Conservation (phyloP, 1,140 invertebrate genomes). For the Popillia japonica region DNA sequence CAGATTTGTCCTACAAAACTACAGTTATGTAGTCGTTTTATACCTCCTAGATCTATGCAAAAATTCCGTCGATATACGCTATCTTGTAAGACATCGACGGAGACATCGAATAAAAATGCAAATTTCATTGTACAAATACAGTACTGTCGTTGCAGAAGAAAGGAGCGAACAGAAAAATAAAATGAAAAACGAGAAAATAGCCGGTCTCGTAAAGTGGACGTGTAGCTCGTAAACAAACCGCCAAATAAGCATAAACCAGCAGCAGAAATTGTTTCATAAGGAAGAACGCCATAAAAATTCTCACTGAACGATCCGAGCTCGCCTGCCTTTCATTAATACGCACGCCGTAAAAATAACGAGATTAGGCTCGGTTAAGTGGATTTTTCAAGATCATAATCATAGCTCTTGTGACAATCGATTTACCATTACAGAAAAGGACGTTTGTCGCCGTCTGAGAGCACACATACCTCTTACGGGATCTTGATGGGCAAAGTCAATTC, state of each 20-base stretch:
- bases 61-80: neutral
- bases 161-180: too few species aligned
- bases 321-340: neutral
- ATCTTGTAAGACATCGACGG: neutral
- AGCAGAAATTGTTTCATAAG: constrained; percentile 11
- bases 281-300: constrained; percentile 1
- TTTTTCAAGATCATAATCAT: constrained; percentile 19
- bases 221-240: constrained; percentile 2
- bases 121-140: constrained; percentile 8
- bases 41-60: neutral
- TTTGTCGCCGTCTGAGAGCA: neutral
- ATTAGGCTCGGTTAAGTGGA: constrained; percentile 4
- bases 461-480: neutral
- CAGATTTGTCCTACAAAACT: neutral
- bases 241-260: constrained; percentile 10
- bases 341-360: neutral
- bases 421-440: neutral
- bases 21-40: neutral
- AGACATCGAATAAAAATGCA: constrained; percentile 11
- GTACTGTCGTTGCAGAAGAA: neutral
- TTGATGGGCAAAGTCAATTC: neutral
- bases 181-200: neutral
- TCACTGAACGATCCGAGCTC: neutral
- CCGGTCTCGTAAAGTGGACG: neutral
- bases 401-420: neutral